A percentile compares a stretch with the other conserved stretches of the same genome.
phyloP scores from a whole-genome alignment of 2,113 vertebrate species.

The Kryptolebias marmoratus region DNA sequence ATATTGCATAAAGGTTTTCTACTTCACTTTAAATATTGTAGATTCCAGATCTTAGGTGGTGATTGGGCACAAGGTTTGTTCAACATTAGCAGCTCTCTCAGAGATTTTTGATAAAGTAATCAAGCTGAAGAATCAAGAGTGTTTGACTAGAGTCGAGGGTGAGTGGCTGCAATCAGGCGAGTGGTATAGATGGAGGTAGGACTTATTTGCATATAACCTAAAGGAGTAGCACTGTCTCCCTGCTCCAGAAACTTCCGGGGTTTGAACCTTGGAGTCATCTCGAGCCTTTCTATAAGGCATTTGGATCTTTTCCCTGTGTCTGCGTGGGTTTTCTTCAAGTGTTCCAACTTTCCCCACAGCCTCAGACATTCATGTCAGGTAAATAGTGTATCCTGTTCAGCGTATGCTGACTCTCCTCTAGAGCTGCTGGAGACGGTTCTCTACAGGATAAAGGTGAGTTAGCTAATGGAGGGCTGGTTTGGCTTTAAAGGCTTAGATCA shows the following conservation, averaged over 20 bases:
- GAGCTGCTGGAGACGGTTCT: neutral
- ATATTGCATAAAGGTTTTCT: neutral
- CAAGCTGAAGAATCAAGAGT: conserved; percentile 12
- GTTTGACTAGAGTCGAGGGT: neutral
- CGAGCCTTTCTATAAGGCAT: too few relatives aligned
- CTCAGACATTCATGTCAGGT: neutral
- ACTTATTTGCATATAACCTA: conserved; percentile 1
- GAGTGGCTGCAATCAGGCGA: conserved; percentile 22
- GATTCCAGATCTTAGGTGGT: neutral
- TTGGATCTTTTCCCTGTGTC: too few relatives aligned
- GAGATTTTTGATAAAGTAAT: conserved; percentile 9
- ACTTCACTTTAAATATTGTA: neutral
- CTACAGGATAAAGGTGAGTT: neutral
- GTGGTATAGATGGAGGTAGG: neutral
- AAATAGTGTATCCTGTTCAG: neutral
- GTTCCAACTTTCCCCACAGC: neutral
- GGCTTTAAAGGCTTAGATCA: too few relatives aligned
- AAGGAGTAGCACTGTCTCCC: neutral
- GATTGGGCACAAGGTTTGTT: neutral
- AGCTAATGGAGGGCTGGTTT: too few relatives aligned
- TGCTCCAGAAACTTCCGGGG: neutral
- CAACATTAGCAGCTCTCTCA: neutral
- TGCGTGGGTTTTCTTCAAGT: neutral
- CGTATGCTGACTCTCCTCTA: neutral
- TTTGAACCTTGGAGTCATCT: neutral